Evolutionary conservation across 2,888 invertebrate species (phyloP), one percentile per base, ranked within the genome.

Genomic region (Acrobasis consociella): DNA sequence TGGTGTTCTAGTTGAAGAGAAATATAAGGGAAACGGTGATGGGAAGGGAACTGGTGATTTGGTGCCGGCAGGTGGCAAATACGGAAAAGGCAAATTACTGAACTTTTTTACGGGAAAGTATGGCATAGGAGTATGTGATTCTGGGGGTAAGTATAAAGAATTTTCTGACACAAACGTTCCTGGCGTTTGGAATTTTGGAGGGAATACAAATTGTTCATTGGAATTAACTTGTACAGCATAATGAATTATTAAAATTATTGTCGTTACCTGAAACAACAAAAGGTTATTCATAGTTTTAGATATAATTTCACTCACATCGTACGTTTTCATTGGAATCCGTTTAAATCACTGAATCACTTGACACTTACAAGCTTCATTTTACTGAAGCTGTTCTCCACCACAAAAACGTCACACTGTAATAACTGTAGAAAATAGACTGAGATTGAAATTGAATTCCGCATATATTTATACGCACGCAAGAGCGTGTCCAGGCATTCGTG

Each of bases 401-500:
- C 69, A 76, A 73, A 75, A 72, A 87, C 91, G 89, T 88, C 86
- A 90, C 89, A 81, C 83, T 81, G 75, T 78, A 75, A 68, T 86
- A n/a, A 86, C 83, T 78, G 78, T 83, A 77, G 82, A 87, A 87
- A 86, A 85, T 81, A 79, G 73, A 92, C 90, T 92, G 85, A 82
- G 88, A 91, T 89, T 91, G 91, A 92, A 91, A 92, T 82, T 87
- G 89, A 91, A 92, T 91, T 88, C 91, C 91, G 88, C 87, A 89
- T 91, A 88, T 81, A 91, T 91, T 91, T 92, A 92, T 92, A 92
- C 75, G 82, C 91, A 91, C 87, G 91, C 90, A 73, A 87, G 76
- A 70, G 77, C 72, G 83, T 86, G 83, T 78, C 80, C 88, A 91
- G 82, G 89, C 89, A 91, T 87, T 90, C 88, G 91, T 91, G 91